Percentiles rank a stretch among this genome's conserved stretches.
Conservation (phyloP, 2,113 vertebrate genomes). For the Apus apus region DNA sequence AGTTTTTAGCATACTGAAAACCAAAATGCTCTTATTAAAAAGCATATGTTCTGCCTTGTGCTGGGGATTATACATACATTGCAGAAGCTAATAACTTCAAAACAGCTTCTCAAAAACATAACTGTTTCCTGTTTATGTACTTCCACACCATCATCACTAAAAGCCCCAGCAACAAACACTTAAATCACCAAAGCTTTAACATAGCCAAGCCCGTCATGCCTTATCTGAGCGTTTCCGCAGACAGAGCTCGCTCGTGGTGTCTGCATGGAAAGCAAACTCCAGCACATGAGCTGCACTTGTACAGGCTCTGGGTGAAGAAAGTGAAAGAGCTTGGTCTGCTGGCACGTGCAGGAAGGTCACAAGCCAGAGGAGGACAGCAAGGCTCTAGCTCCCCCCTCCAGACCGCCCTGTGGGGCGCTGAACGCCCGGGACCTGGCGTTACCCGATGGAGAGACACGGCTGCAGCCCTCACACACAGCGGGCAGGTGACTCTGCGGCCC, state of each 20-base stretch:
- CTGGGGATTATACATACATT: not conserved
- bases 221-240: not conserved
- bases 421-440: fast-evolving
- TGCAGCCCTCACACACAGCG: fast-evolving
- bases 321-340: fast-evolving
- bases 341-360: fast-evolving
- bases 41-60: not conserved
- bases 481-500: fast-evolving
- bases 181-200: not conserved
- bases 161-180: not conserved
- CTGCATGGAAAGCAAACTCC: fast-evolving
- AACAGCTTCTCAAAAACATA: not conserved
- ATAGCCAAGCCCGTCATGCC: fast-evolving
- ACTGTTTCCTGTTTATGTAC: not conserved
- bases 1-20: not conserved
- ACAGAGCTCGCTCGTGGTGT: fast-evolving
- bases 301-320: fast-evolving
- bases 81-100: not conserved
- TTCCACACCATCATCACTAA: not conserved
- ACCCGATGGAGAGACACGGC: fast-evolving
- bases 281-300: not conserved
- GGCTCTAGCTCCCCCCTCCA: not conserved
- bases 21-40: not conserved
- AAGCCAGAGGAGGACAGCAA: not conserved
- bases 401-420: not conserved